Evolutionary conservation across 2,888 invertebrate genomes (phyloP).

Genomic region (Koerneria pararmatus): DNA sequence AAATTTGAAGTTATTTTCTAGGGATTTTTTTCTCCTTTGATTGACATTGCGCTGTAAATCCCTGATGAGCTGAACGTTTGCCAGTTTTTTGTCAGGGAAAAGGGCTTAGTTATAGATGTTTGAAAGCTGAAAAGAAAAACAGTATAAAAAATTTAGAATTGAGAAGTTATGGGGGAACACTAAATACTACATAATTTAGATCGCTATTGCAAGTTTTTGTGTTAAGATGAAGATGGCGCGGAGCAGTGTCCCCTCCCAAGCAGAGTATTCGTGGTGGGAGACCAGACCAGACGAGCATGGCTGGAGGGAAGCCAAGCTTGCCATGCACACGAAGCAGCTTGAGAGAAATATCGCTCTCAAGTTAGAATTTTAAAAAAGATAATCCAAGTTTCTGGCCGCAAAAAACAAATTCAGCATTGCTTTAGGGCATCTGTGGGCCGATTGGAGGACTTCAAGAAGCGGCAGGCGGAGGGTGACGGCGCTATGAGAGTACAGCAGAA

Average conservation of each 20-base stretch:
- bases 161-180: too few relatives aligned
- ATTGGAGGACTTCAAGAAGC: conserved; percentile 43
- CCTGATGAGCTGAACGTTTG: background rate
- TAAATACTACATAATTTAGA: too few relatives aligned
- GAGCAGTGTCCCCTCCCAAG: conserved; percentile 29
- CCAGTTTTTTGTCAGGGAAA: background rate
- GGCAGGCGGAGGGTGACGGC: conserved; percentile 36
- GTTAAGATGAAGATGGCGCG: conserved; percentile 36
- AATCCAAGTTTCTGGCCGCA: background rate
- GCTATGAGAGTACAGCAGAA: conserved; percentile 29
- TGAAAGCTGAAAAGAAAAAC: too few relatives aligned
- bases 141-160: too few relatives aligned
- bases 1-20: background rate
- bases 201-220: too few relatives aligned
- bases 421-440: conserved; percentile 37
- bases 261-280: conserved; percentile 41
- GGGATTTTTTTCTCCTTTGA: background rate
- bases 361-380: conserved; percentile 15
- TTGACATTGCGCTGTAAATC: background rate
- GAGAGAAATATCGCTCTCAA: conserved; percentile 40
- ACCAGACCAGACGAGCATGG: conserved; percentile 44
- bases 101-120: too few relatives aligned
- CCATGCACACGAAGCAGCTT: conserved; percentile 32
- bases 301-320: conserved; percentile 39
- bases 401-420: background rate